These are phyloP conservation scores for Zaprionus capensis DNA, from an alignment of 1,140 invertebrate species.

Conservation along the genomic window DNA sequence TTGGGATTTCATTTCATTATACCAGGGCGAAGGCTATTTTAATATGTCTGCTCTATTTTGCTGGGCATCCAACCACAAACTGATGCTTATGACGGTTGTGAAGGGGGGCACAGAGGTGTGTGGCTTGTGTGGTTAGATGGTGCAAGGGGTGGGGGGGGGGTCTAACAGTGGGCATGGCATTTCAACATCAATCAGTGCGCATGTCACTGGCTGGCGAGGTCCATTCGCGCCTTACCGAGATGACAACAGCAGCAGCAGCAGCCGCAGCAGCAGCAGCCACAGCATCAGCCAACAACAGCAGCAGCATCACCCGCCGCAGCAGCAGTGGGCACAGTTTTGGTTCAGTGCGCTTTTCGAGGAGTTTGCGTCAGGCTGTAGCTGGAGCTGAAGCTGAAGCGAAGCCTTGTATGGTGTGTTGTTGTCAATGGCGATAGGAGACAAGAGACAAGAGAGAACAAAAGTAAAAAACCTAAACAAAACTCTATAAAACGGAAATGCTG, in stretches of 20 bases:
- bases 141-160: not conserved
- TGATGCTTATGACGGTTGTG: not conserved
- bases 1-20: not conserved
- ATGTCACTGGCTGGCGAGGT: conserved; percentile 52
- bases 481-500: not conserved
- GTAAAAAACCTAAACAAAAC: conserved; percentile 7
- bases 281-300: conserved; percentile 11
- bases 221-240: conserved; percentile 48
- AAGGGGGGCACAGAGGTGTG: not conserved
- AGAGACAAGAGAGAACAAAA: not conserved
- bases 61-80: conserved; percentile 3
- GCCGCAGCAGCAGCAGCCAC: too few relatives aligned
- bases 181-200: conserved; percentile 58
- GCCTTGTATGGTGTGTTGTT: conserved; percentile 20
- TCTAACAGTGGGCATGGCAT: conserved; percentile 31
- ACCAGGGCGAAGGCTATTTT: not conserved
- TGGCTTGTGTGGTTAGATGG: not conserved
- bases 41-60: not conserved
- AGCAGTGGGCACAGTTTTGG: conserved; percentile 38
- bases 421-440: conserved; percentile 12
- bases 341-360: conserved; percentile 65
- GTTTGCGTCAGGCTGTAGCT: conserved; percentile 60
- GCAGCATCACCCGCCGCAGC: conserved; percentile 25
- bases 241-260: conserved; percentile 31
- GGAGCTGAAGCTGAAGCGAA: conserved; percentile 22